Base-by-base conservation (phyloP, 2,888 invertebrate species). In the Pristionchus fissidentatus region DNA sequence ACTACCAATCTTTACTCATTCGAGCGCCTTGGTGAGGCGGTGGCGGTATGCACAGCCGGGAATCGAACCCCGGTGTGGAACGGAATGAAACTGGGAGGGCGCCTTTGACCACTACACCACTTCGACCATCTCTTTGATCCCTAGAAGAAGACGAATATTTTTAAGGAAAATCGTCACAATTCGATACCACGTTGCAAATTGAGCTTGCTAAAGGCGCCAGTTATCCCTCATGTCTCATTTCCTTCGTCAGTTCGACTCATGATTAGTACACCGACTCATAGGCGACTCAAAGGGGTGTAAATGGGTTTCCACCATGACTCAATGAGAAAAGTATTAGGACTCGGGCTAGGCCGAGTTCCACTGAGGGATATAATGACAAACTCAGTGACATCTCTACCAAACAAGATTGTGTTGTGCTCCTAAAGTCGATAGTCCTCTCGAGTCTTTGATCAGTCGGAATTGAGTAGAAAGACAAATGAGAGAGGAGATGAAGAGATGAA, bases 251-350 rank as follows among this genome's bases (percentile, higher is more conserved):
- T 43, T 43, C 66, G 41, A 70, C 66, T 15, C 38, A 38, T 19
- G 38, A 66, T 66, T 70, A 70, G 70, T 7, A 41, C 38, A 41
- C 38, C 70, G 70, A 70, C 41, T 70, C 70, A 70, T 70, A 70
- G 43, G 41, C 43, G 43, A 41, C 62, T 35, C 32, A 10, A 70
- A 10, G 70, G 70, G 22, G 70, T 70, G 70, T 41, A 70, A 70
- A 70, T 70, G 70, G n/a, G 43, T 70, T 70, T 70, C 43, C 41
- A 26, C 3, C 70, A n/a, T 70, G 70, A 70, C 5, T 70, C 43
- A 43, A n/a, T 70, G 70, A 43, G 70, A 70, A 70, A 70, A 2
- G 62, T 15, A 3, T 13, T 32, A 35, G 70, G 38, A 41, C 32
- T 35, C 15, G 32, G 26, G 15, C 32, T 70, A 41, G 70, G 38